Percentiles rank a stretch among this genome's conserved stretches.
phyloP scores from a whole-genome alignment of 2,888 invertebrate genomes.

The Sminthurides aquaticus region DNA sequence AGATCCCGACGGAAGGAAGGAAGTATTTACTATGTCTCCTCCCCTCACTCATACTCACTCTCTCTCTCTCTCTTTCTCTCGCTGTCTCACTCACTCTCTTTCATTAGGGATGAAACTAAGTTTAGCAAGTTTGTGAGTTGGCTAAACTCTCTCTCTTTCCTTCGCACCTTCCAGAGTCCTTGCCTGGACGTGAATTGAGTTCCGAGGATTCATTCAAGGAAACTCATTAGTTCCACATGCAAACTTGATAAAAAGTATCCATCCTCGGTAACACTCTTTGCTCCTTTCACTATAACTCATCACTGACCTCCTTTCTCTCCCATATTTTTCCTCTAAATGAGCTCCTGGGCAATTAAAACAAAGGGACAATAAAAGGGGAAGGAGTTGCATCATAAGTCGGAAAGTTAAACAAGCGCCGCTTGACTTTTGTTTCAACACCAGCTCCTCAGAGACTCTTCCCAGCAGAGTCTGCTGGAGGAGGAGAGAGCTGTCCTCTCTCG shows the following conservation, averaged over 20 bases:
- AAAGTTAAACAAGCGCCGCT: too few species aligned
- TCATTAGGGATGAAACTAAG: too few species aligned
- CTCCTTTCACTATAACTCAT: slow-evolving; percentile 1
- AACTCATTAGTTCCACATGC: not conserved
- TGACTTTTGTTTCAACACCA: not conserved
- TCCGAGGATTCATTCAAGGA: not conserved
- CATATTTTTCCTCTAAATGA: not conserved
- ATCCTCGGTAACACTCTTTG: not conserved
- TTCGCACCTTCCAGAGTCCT: not conserved
- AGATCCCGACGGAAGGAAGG: too few species aligned
- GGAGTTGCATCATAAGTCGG: too few species aligned
- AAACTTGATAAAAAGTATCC: not conserved
- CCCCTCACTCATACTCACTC: too few species aligned
- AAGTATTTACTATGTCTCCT: too few species aligned
- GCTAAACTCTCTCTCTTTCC: not conserved
- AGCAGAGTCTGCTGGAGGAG: too few species aligned
- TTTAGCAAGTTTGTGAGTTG: too few species aligned
- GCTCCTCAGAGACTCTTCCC: not conserved
- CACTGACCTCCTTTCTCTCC: not conserved
- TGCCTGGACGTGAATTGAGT: not conserved
- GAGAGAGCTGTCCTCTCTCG: too few species aligned
- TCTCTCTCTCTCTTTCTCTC: too few species aligned
- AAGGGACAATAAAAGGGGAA: not conserved
- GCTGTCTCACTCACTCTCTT: too few species aligned
- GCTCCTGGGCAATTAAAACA: slow-evolving; percentile 1